phyloP scores from a whole-genome alignment of 2,113 vertebrate species.

The Holacanthus passer region DNA sequence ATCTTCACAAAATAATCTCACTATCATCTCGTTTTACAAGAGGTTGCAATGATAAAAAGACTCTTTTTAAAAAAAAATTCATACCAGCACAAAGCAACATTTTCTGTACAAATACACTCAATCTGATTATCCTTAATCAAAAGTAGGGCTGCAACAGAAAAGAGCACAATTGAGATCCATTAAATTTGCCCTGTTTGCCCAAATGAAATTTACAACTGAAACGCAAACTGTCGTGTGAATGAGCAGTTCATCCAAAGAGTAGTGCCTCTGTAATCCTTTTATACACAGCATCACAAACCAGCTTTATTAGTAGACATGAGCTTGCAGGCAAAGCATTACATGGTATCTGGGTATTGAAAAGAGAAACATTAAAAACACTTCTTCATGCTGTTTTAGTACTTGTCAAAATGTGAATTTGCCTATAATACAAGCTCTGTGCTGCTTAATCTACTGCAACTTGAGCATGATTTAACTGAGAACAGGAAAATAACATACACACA shows the following conservation, averaged over 20 bases:
- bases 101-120: neutral
- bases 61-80: neutral
- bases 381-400: neutral
- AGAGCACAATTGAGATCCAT: neutral
- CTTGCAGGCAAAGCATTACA: too few relatives aligned
- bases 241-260: neutral
- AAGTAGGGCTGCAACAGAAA: neutral
- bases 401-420: neutral
- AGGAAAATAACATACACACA: neutral
- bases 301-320: neutral
- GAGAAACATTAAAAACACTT: neutral
- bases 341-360: neutral
- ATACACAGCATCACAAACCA: neutral
- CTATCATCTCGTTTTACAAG: neutral
- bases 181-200: conserved; percentile 2
- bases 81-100: neutral
- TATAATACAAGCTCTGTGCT: neutral
- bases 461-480: neutral
- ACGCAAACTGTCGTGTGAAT: neutral
- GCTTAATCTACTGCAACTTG: neutral
- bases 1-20: neutral
- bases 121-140: neutral
- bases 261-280: neutral
- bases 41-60: neutral
- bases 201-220: neutral